Percentiles rank a stretch among this genome's conserved stretches.
phyloP scores from a whole-genome alignment of 1,140 invertebrate genomes.

The Heliconius hermathena region DNA sequence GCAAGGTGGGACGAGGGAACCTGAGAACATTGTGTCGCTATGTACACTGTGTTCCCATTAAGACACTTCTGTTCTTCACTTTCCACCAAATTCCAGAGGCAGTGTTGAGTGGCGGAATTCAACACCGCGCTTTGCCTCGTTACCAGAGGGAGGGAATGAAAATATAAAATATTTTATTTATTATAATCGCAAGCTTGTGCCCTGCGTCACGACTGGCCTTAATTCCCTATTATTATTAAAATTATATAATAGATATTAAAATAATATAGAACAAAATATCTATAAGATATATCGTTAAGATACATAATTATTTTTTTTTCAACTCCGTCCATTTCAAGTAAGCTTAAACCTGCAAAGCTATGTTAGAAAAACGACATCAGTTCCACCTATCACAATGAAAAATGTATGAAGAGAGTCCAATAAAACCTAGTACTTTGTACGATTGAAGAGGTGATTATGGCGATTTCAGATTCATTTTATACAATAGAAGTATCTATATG shows the following conservation, averaged over 20 bases:
- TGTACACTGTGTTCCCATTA: no score
- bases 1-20: no score
- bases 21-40: no score
- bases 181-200: no score
- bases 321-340: slow-evolving; percentile 7
- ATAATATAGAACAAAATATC: not conserved
- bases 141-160: no score
- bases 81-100: no score
- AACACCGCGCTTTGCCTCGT: no score
- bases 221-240: no score
- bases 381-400: slow-evolving; percentile 27
- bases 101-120: no score
- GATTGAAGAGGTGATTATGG: not conserved
- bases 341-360: not conserved
- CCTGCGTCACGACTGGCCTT: no score
- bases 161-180: no score
- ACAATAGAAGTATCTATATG: not conserved
- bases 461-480: not conserved
- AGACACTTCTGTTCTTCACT: no score
- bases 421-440: not conserved
- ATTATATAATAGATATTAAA: not conserved
- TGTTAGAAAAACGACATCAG: slow-evolving; percentile 14
- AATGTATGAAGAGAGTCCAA: slow-evolving; percentile 15
- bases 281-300: not conserved
- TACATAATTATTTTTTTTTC: not conserved